Base-by-base conservation (phyloP, 1,140 invertebrate species). In the Himalopsyche phryganea region DNA sequence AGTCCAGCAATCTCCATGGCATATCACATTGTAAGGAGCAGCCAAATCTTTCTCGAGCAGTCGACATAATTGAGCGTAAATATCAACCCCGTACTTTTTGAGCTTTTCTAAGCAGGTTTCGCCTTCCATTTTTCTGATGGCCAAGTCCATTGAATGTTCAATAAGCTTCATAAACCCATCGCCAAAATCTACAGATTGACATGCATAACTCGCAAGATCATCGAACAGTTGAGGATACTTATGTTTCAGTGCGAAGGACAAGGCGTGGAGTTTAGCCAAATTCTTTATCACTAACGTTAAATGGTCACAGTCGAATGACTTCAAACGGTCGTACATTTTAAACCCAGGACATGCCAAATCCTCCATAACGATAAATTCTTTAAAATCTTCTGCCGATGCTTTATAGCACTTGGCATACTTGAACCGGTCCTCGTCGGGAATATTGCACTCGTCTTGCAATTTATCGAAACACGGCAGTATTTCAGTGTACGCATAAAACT, bases 1-100 rank as follows among this genome's bases (percentile, higher is more conserved):
- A 40, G 71, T 73, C 72, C 77, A 79, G 60, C 76, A 79, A 60
- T 81, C 80, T 14, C 80, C 80, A 60, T 82, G 80, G 14, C 69
- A 75, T 14, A 79, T 38, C 9, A 78, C 73, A 40, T 15, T 40
- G 11, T 13, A 40, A 13, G 11, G n/a, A 5, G 11, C 38, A 40
- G 15, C n/a, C 15, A n/a, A 5, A 5, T 40, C 38, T n/a, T 40
- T 4, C 11, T 15, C 11, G 5, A 40, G 38, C 11, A 13, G 15
- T 40, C n/a, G 11, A 15, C 15, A n/a, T 11, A 40, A 11, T 11
- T 40, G 11, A n/a, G 11, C 15, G 11, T 40, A n/a, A 4, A 40
- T 40, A 15, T 40, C 38, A 40, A 40, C 38, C 11, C 38, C 11
- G 15, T 13, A 40, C 11, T 3, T 3, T 15, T 40, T 40, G 4